phyloP scores from a whole-genome alignment of 2,888 invertebrate species.

The Mesoligia furuncula region DNA sequence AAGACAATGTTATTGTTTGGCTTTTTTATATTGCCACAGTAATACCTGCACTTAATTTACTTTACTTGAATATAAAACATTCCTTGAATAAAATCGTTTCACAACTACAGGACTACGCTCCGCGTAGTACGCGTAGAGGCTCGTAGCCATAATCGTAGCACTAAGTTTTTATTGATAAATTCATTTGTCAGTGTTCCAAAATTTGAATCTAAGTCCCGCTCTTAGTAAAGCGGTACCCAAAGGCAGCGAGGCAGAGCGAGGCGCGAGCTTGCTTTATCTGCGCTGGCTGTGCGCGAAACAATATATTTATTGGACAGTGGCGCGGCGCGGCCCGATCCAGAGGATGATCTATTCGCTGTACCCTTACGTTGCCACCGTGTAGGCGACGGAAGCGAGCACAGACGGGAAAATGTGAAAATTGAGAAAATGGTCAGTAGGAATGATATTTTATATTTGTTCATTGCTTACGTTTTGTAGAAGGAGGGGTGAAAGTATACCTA shows the following conservation, averaged over 20 bases:
- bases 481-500: neutral
- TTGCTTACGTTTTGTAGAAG: neutral
- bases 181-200: neutral
- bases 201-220: conserved; percentile 63
- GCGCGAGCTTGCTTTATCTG: conserved; percentile 90
- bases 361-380: conserved; percentile 73
- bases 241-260: conserved; percentile 86
- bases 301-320: conserved; percentile 90
- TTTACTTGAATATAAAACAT: neutral
- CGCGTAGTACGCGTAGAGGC: conserved; percentile 13
- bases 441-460: conserved; percentile 5
- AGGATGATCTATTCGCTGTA: conserved; percentile 87
- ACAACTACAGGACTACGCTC: neutral
- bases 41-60: neutral
- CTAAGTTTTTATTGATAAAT: neutral
- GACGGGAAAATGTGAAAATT: conserved; percentile 13
- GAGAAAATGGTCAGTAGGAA: conserved; percentile 4
- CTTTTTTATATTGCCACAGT: neutral
- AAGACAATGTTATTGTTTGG: neutral
- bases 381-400: conserved; percentile 22
- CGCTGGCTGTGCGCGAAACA: conserved; percentile 89
- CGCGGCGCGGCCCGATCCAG: conserved; percentile 81
- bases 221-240: conserved; percentile 65
- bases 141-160: conserved; percentile 8
- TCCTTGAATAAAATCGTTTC: neutral